Conservation (phyloP, 2,113 vertebrate species). For the Nycticebus coucang region DNA sequence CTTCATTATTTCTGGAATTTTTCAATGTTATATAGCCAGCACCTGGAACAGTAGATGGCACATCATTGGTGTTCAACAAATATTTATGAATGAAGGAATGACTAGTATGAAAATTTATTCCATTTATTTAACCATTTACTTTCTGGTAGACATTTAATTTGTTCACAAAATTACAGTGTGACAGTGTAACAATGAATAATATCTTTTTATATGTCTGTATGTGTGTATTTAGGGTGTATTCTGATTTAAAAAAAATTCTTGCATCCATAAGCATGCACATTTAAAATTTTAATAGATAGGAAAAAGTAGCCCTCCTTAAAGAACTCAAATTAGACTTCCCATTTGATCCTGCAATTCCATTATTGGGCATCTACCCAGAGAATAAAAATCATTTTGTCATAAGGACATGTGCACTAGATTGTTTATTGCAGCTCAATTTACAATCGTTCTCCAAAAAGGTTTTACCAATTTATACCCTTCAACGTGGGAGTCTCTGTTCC, state of each 20-base stretch:
- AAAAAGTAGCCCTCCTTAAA: neutral
- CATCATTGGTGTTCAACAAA: neutral
- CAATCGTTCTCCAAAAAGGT: neutral
- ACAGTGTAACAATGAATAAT: neutral
- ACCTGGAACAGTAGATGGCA: neutral
- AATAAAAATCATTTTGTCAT: no score
- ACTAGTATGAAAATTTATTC: neutral
- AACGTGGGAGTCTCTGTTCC: neutral
- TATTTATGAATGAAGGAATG: neutral
- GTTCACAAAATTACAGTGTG: neutral
- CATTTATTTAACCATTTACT: neutral
- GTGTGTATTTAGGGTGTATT: neutral
- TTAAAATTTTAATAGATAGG: conserved; percentile 1
- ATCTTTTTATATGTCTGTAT: neutral
- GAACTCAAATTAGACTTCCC: no score
- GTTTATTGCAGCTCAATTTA: no score
- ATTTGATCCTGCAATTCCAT: no score
- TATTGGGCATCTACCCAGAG: no score
- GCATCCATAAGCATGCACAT: neutral
- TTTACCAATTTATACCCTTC: neutral
- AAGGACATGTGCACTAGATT: no score
- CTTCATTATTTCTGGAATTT: neutral
- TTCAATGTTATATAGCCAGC: neutral
- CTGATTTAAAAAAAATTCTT: neutral
- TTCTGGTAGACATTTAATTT: neutral